phyloP scores from a whole-genome alignment of 2,797 vertebrate species.

The Microhierax caerulescens region DNA sequence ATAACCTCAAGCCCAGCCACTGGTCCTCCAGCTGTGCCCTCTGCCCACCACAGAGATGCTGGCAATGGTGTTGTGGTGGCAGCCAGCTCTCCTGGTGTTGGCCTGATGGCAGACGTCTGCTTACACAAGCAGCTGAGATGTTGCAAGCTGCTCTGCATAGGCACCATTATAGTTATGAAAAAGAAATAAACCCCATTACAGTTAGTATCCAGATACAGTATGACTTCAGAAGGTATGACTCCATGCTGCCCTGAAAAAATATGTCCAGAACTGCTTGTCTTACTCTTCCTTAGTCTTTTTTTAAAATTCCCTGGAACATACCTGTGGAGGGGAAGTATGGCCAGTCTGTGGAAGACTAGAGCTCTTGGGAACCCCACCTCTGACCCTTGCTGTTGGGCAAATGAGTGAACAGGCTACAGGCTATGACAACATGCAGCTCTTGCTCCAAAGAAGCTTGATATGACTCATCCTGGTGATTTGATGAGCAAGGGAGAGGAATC shows the following conservation, averaged over 20 bases:
- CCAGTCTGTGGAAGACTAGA: background rate
- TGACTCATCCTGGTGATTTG: background rate
- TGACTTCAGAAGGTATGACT: background rate
- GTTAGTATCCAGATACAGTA: too few relatives aligned
- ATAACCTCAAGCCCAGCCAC: fast-evolving
- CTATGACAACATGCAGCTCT: background rate
- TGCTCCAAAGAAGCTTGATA: background rate
- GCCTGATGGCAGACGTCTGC: background rate
- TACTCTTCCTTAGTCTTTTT: background rate
- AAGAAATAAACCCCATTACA: background rate
- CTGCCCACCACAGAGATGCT: fast-evolving
- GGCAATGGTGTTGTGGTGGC: background rate
- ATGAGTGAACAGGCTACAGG: background rate
- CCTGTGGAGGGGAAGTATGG: fast-evolving
- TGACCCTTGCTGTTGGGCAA: background rate
- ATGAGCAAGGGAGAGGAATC: background rate
- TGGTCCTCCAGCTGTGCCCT: background rate
- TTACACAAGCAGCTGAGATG: background rate
- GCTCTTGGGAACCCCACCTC: background rate
- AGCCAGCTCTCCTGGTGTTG: fast-evolving
- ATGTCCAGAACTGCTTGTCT: background rate
- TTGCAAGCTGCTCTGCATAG: background rate
- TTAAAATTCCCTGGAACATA: background rate
- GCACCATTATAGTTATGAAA: background rate
- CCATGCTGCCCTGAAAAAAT: background rate